Base-by-base conservation (phyloP, 2,797 vertebrate genomes). In the Dicrostonyx torquatus region DNA sequence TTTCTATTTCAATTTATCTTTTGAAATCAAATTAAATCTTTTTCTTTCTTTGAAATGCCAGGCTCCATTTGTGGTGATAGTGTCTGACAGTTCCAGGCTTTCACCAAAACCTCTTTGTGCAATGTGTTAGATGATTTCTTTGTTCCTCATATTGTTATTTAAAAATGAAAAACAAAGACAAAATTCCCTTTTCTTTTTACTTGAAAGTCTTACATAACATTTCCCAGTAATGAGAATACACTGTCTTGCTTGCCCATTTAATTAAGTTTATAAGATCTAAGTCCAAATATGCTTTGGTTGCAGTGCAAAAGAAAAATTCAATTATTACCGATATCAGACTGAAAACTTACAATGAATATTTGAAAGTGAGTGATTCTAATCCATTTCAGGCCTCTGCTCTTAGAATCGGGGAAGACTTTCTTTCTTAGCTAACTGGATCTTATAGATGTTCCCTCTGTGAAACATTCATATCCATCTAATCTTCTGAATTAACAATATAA, bases 1-100 rank as follows among this genome's bases (percentile, higher is more conserved):
- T 95, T 97, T 97, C 95, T 94, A 89, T 97, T 97, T 97, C 96
- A 95, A 43, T 97, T 97, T 96, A 95, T 97, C 95, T 97, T 94
- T 97, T 93, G 92, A 97, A 97, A 97, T 97, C 88, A 97, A 96
- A 97, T 97, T 96, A 97, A 96, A 89, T 91, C 62, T 94, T 97
- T 97, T 97, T 95, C 87, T 94, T 96, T 94, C 94, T 97, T 97
- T 97, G 95, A 97, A 97, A 97, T 97, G 78, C 92, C 77, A 94
- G 84, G 62, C 79, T 96, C 90, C 94, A 95, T 97, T 97, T 97
- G 85, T 91, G 73, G 50, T 96, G 96, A 96, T 95, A 96, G 93
- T 91, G 96, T 96, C 85, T 97, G 96, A 97, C 93, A 96, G 77
- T 93, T 93, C 78, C 90, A 93, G 68, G 90, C 96, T 95, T 97